Conservation (phyloP, 1,140 invertebrate species). For the Habropoda laboriosa region DNA sequence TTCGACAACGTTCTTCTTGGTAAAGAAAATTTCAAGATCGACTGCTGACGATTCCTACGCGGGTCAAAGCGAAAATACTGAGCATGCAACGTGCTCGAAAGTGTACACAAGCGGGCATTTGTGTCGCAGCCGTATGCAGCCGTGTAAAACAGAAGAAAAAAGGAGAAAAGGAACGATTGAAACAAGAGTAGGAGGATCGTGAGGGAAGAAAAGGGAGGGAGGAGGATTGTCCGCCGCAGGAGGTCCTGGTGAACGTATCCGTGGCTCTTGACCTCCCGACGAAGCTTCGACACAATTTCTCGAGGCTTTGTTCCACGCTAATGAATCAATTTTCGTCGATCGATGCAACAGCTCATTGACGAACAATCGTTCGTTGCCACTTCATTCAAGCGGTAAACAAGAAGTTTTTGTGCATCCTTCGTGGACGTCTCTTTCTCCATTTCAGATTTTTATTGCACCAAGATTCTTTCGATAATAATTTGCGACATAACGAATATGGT, state of each 20-base stretch:
- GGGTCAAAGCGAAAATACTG: slow-evolving; percentile 26
- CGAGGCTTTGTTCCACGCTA: neutral
- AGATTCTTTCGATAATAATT: too few species aligned
- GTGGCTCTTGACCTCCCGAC: slow-evolving; percentile 4
- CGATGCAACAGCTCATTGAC: neutral
- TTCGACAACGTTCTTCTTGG: too few species aligned
- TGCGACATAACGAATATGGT: too few species aligned
- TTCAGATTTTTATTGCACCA: too few species aligned
- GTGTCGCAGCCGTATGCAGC: slow-evolving; percentile 32
- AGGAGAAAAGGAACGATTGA: neutral
- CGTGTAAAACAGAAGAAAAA: slow-evolving; percentile 4
- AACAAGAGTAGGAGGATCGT: neutral
- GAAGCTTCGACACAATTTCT: slow-evolving; percentile 21
- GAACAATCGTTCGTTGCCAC: neutral
- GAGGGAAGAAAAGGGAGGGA: neutral
- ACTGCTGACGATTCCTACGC: slow-evolving; percentile 7
- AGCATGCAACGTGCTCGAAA: slow-evolving; percentile 33
- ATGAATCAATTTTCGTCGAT: neutral
- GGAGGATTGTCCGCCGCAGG: neutral
- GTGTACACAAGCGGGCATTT: slow-evolving; percentile 35
- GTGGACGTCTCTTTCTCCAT: too few species aligned
- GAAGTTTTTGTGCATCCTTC: too few species aligned
- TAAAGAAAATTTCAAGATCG: neutral
- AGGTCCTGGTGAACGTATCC: slow-evolving; percentile 29
- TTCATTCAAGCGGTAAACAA: too few species aligned